These are phyloP conservation scores for Drosophila sproati DNA, from an alignment of 1,140 invertebrate genomes.

Conservation along the genomic window DNA sequence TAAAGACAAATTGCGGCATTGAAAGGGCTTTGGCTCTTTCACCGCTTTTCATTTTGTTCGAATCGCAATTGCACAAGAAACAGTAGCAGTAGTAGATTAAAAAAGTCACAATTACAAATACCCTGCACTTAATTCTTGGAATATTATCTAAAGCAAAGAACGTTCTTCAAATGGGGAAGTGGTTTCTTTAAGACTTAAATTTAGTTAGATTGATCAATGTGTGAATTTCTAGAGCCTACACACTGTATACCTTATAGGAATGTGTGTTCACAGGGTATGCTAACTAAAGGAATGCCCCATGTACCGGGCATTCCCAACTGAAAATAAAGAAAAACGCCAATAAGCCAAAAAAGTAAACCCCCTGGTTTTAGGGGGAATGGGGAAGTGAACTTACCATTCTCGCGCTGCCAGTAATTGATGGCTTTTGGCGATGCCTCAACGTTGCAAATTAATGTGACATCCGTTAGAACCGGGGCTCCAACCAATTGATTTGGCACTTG, in stretches of 20 bases:
- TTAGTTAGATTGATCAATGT: too few relatives aligned
- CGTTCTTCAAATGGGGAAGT: too few relatives aligned
- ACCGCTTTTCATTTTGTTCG: background rate
- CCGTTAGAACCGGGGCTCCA: conserved; percentile 91
- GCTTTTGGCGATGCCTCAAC: conserved; percentile 94
- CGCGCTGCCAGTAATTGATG: conserved; percentile 94
- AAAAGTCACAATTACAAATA: background rate
- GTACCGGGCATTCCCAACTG: background rate
- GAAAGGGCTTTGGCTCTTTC: conserved; percentile 63
- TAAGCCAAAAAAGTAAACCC: conserved; percentile 11
- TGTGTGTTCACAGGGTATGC: background rate
- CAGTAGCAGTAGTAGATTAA: background rate
- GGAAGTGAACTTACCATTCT: conserved; percentile 88
- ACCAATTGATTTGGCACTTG: conserved; percentile 94
- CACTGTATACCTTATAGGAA: too few relatives aligned
- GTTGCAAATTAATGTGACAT: conserved; percentile 93
- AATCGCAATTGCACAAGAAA: background rate
- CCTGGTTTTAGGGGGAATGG: too few relatives aligned
- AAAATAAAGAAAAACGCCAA: conserved; percentile 4
- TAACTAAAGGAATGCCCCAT: background rate
- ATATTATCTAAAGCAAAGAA: too few relatives aligned
- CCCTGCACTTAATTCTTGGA: background rate
- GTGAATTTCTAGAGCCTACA: too few relatives aligned
- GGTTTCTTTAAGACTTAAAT: too few relatives aligned
- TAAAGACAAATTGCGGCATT: conserved; percentile 84